Evolutionary conservation across 1,140 invertebrate genomes (phyloP), one percentile per base, ranked within the genome.

Genomic region (Drosophila novamexicana): DNA sequence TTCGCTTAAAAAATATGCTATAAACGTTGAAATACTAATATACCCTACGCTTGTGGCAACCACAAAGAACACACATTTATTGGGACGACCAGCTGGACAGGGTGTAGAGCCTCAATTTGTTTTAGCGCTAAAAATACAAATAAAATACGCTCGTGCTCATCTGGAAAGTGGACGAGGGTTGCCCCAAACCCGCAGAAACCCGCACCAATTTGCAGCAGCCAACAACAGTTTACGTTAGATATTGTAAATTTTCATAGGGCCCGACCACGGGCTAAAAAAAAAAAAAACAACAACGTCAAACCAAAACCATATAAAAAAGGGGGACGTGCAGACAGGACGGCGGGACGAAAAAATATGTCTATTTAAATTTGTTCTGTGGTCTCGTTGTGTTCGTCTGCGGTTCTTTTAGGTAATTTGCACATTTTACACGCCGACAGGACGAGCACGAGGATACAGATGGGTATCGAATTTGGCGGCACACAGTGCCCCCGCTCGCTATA

Each of bases 351-450:
- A 89, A 89, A 89, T 89, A 89, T 89, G 84, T 89, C 84, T 90
- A 89, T 89, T 89, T 89, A 89, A 89, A 89, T 89, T 89, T 89
- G 84, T 89, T 89, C 89, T 89, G 84, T 90, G 84, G 84, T 89
- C 80, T 89, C 84, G 85, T 90, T 89, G 84, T 89, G 84, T 84
- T 89, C 85, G 84, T 89, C 84, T 89, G 84, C 84, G 84, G 84
- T 89, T 89, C 85, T 88, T 90, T 89, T 89, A 84, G 85, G 85
- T 90, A 89, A 89, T 89, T 89, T 89, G 84, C 84, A 89, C 85
- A 89, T 89, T 89, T 90, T 90, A 84, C 77, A 85, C 80, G 84
- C 83, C 81, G 77, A 80, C 81, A 76, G 72, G 83, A 79, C 69
- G 64, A 63, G 36, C 36, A 62, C 12, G 7, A 49, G 58, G 12